Evolutionary conservation across 2,888 invertebrate genomes (phyloP), one percentile per base, ranked within the genome.

Genomic region (Aspidapion aeneum): DNA sequence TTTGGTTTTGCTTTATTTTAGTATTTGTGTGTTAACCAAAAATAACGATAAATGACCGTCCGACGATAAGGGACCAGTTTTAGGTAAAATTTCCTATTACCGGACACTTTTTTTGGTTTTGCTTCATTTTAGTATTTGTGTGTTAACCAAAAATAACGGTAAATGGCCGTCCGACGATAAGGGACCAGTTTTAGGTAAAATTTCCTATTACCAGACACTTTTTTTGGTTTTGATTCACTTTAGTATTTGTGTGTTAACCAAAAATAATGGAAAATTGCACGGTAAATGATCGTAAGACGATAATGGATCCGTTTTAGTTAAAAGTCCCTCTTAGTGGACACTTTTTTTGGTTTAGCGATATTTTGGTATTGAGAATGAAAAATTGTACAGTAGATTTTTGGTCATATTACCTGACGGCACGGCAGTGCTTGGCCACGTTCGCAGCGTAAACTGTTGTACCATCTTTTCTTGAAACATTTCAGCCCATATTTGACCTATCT

Each of bases 11-110:
- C n/a, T n/a, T n/a, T n/a, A n/a, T n/a, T n/a, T n/a, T n/a, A n/a
- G n/a, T n/a, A n/a, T n/a, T n/a, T n/a, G n/a, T n/a, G 88, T 86
- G 21, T 82, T 99, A 61, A 90, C 89, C 19, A 95, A 96, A 78
- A 87, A 87, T 65, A 86, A 96, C 82, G 93, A 87, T 1, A 96
- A 96, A 77, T 82, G n/a, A n/a, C 86, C 96, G 7, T 90, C 93
- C 50, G 98, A 98, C 81, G 97, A 98, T 75, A 98, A 97, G 80
- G 94, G 79, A 0, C 89, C 98, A 61, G 96, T 98, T 7, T 83
- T 99, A 50, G 35, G 35, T 35, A 7, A 35, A 12, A 7, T 35
- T 12, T n/a, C n/a, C n/a, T n/a, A n/a, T n/a, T n/a, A n/a, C n/a
- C n/a, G n/a, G n/a, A n/a, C n/a, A n/a, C n/a, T n/a, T n/a, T n/a